Evolutionary conservation across 2,888 invertebrate genomes (phyloP), one percentile per base, ranked within the genome.

Genomic region (Eilema caniola): DNA sequence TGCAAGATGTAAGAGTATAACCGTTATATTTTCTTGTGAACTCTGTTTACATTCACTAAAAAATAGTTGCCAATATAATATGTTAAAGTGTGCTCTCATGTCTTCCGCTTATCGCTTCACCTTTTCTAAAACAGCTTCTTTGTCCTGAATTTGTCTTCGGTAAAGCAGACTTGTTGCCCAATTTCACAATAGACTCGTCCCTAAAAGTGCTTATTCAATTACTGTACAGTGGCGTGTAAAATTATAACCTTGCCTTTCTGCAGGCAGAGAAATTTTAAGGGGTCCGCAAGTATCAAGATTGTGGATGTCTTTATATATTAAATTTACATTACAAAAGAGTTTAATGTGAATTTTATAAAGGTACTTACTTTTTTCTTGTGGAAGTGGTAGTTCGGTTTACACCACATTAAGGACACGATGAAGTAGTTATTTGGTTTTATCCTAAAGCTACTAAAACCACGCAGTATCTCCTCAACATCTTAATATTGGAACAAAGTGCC

Each of bases 101-200:
- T n/a, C 11, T 60, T 28, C 31, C 11, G 28, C 16, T 33, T 1
- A n/a, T 14, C 62, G 2, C 33, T 24, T 24, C 37, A 4, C 24
- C 24, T 41, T 20, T 62, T 41, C 16, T 11, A 11, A 24, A 11
- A 25, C 41, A 53, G 10, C 41, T 41, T 4, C 37, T 20, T 56
- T 56, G 8, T 0, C 8, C 53, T 23, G n/a, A 31, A n/a, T n/a
- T n/a, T n/a, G n/a, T 56, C 62, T 66, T 63, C 75, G 73, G 37
- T 64, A 71, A 70, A 66, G 69, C 59, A 64, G 68, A 73, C 71
- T 82, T 80, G 79, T 80, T 80, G 72, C 67, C 80, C 70, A 82
- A 80, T 83, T 80, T 83, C 75, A 80, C 81, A 78, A 83, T 61
- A 77, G 71, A 74, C 66, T 71, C 66, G 66, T 56, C 59, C 37